These are phyloP conservation scores for Ylistrum balloti DNA, from an alignment of 1,140 invertebrate species.

Conservation along the genomic window DNA sequence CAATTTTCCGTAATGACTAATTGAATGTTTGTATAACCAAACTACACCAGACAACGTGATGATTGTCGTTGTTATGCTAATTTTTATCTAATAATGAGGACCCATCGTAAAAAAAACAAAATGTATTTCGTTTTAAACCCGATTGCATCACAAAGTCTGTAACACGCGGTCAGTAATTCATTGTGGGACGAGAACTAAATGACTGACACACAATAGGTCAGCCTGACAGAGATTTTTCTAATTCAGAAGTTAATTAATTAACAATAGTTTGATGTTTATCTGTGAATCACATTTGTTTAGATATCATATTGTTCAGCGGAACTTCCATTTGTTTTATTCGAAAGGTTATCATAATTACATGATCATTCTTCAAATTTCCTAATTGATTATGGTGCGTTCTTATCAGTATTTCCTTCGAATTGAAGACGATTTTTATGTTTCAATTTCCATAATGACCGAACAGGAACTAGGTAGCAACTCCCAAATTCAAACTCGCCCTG, in stretches of 20 bases:
- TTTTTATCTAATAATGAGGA: background rate
- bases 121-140: background rate
- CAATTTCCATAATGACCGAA: background rate
- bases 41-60: background rate
- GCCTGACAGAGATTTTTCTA: background rate
- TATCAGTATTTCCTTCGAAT: background rate
- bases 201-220: background rate
- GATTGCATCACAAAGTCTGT: background rate
- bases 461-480: background rate
- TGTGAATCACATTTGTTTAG: background rate
- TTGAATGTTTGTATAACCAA: background rate
- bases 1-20: background rate
- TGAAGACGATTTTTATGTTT: conserved; percentile 40
- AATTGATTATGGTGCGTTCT: background rate
- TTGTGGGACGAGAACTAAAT: background rate
- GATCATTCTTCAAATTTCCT: background rate
- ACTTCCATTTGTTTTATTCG: background rate
- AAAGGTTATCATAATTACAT: background rate
- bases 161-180: background rate
- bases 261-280: background rate
- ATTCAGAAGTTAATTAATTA: conserved; percentile 7
- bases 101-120: background rate
- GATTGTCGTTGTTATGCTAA: background rate
- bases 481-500: background rate
- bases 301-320: background rate